Evolutionary conservation across 2,797 vertebrate genomes (phyloP).

Genomic region (Anguilla obscura): DNA sequence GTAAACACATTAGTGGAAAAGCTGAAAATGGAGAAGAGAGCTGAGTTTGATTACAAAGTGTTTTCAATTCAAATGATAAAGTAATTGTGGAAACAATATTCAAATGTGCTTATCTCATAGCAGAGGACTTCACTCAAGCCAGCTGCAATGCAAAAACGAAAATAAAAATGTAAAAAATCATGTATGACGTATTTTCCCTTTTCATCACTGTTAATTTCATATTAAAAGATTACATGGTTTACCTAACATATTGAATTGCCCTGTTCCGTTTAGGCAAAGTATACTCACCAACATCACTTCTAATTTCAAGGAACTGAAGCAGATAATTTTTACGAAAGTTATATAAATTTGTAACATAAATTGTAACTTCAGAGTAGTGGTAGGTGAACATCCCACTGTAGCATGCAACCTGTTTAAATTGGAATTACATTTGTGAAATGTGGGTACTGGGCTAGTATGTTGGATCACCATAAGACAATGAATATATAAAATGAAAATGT

Average conservation of each 20-base stretch:
- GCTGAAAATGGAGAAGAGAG: background rate
- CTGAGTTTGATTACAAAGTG: background rate
- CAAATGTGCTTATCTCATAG: background rate
- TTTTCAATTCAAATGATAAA: background rate
- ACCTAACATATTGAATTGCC: background rate
- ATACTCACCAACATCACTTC: too few species aligned
- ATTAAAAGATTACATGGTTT: background rate
- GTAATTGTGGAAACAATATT: background rate
- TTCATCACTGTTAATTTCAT: background rate
- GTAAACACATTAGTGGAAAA: background rate
- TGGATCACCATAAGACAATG: too few species aligned
- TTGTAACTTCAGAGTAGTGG: slow-evolving; percentile 4
- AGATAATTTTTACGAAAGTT: too few species aligned
- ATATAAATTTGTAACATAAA: too few species aligned
- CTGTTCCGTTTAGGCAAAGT: slow-evolving; percentile 10
- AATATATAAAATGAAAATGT: too few species aligned
- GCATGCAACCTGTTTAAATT: slow-evolving; percentile 28
- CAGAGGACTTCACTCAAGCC: background rate
- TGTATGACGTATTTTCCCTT: background rate
- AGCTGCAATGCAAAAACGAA: background rate
- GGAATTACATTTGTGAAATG: too few species aligned
- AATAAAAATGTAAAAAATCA: background rate
- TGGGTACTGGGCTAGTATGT: too few species aligned
- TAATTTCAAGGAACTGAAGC: too few species aligned
- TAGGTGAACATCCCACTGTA: slow-evolving; percentile 11